Conservation (phyloP, 2,888 invertebrate species). For the Orgyia antiqua region DNA sequence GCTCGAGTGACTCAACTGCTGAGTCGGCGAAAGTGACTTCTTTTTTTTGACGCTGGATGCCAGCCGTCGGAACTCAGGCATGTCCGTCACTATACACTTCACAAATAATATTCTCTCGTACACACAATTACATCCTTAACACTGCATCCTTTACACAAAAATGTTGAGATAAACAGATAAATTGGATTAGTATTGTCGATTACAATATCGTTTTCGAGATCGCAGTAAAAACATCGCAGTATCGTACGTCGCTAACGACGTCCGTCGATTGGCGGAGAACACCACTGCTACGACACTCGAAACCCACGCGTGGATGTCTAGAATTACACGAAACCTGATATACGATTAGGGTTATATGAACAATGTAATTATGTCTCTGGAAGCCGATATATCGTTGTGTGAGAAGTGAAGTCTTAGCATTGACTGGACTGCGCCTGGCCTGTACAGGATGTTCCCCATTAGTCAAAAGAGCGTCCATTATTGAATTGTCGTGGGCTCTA, state of each 20-base stretch:
- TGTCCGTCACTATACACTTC: conserved; percentile 59
- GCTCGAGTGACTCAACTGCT: conserved; percentile 44
- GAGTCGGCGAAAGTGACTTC: conserved; percentile 52
- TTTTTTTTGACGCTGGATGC: conserved; percentile 73
- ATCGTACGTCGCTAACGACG: conserved; percentile 42
- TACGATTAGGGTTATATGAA: conserved; percentile 30
- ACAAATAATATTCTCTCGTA: conserved; percentile 35
- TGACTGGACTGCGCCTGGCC: conserved; percentile 67
- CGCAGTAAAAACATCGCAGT: conserved; percentile 26
- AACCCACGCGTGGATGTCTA: conserved; percentile 55
- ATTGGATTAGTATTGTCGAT: conserved; percentile 14
- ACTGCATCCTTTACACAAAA: conserved; percentile 51
- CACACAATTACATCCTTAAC: conserved; percentile 55
- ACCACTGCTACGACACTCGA: conserved; percentile 20
- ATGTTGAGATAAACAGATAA: conserved; percentile 8
- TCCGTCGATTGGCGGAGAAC: conserved; percentile 28
- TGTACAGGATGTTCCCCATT: conserved; percentile 70
- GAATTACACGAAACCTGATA: conserved; percentile 40
- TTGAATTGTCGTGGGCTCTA: conserved; percentile 74
- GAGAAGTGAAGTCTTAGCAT: conserved; percentile 58
- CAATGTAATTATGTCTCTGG: conserved; percentile 27
- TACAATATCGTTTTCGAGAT: conserved; percentile 42
- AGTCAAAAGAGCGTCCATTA: conserved; percentile 71
- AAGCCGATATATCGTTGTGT: conserved; percentile 37
- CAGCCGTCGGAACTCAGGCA: conserved; percentile 66